These are phyloP conservation scores for Drosophila histrio DNA, from an alignment of 2,888 invertebrate genomes.

Conservation along the genomic window DNA sequence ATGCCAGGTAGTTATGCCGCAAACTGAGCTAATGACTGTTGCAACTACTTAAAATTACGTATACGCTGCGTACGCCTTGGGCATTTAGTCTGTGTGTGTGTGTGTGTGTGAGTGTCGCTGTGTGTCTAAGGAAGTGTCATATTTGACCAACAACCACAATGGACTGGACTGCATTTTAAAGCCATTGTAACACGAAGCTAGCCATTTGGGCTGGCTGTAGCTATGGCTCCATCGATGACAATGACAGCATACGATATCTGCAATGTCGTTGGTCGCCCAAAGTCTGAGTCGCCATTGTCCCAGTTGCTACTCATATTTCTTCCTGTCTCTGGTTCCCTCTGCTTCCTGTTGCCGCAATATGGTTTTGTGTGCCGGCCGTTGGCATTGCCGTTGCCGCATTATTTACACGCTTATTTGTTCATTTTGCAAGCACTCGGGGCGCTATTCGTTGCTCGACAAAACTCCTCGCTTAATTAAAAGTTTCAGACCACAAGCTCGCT, in stretches of 20 bases:
- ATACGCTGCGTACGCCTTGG: conserved; percentile 32
- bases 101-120: neutral
- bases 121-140: conserved; percentile 54
- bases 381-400: conserved; percentile 63
- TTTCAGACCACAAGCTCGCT: conserved; percentile 52
- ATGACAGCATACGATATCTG: conserved; percentile 44
- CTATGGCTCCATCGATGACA: conserved; percentile 35
- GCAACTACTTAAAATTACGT: conserved; percentile 41
- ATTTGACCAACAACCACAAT: conserved; percentile 51
- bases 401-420: conserved; percentile 77
- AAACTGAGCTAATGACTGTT: conserved; percentile 44
- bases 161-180: conserved; percentile 55
- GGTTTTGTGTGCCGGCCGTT: conserved; percentile 25
- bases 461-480: conserved; percentile 68
- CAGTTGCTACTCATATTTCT: conserved; percentile 64
- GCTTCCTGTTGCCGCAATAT: conserved; percentile 38
- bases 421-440: conserved; percentile 61
- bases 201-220: conserved; percentile 38
- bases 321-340: conserved; percentile 18
- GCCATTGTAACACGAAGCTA: conserved; percentile 66
- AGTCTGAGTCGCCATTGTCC: conserved; percentile 44
- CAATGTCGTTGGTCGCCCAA: conserved; percentile 26
- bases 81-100: neutral
- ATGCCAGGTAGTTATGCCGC: conserved; percentile 39
- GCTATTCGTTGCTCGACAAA: conserved; percentile 35